Percentiles rank a stretch among this genome's conserved stretches.
These are phyloP conservation scores for Drosophila watanabei DNA, from an alignment of 1,140 invertebrate species.

Conservation along the genomic window DNA sequence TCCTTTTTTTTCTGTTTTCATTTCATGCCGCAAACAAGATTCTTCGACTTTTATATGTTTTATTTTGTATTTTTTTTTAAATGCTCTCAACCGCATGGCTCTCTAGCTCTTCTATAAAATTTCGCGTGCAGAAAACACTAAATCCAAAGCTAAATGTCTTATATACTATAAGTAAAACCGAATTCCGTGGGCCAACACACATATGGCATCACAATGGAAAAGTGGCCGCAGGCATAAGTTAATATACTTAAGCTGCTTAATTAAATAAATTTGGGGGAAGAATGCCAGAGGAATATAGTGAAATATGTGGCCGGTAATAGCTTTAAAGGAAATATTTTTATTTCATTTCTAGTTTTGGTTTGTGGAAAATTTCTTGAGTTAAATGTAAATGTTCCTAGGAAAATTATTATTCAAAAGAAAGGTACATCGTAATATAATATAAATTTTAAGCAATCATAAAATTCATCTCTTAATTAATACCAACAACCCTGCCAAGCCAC, in stretches of 20 bases:
- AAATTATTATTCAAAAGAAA: too few species aligned
- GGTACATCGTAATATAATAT: too few species aligned
- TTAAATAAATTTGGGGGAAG: slow-evolving; percentile 66
- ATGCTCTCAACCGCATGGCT: slow-evolving; percentile 40
- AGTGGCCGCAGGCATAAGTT: slow-evolving; percentile 54
- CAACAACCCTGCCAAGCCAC: neutral
- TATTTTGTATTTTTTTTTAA: slow-evolving; percentile 53
- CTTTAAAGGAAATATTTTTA: neutral
- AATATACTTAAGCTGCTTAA: slow-evolving; percentile 72
- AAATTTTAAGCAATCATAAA: too few species aligned
- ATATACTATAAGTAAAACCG: slow-evolving; percentile 14
- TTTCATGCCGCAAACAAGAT: slow-evolving; percentile 49
- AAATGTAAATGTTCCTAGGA: too few species aligned
- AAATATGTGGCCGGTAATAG: slow-evolving; percentile 11
- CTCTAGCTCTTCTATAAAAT: slow-evolving; percentile 23
- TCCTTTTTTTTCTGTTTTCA: slow-evolving; percentile 48
- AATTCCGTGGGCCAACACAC: slow-evolving; percentile 30
- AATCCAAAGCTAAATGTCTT: slow-evolving; percentile 41
- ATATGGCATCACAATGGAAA: slow-evolving; percentile 63
- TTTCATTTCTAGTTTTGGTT: neutral
- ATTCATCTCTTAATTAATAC: slow-evolving; percentile 5
- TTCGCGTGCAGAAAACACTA: slow-evolving; percentile 33
- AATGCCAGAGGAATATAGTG: slow-evolving; percentile 15
- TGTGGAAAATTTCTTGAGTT: too few species aligned
- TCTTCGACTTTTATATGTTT: slow-evolving; percentile 46